Evolutionary conservation across 2,888 invertebrate genomes (phyloP), one percentile per base, ranked within the genome.

Genomic region (Ethmia dodecea): DNA sequence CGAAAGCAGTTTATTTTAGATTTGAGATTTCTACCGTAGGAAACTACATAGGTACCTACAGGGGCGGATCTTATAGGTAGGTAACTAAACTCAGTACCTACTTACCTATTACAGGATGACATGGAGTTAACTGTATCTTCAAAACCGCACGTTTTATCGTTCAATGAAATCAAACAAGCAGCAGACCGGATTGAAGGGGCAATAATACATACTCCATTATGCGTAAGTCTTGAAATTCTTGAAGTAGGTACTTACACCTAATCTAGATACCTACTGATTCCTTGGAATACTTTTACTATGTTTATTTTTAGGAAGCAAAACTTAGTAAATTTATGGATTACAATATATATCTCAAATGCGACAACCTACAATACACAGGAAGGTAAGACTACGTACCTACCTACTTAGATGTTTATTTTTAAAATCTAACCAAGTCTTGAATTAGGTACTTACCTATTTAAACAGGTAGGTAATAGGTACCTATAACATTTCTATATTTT

Each of bases 291-390:
- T 27, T 16, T 27, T 11, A 5, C 3, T 16, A 22, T 6, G 1
- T n/a, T 12, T 3, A n/a, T n/a, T 74, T 71, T 37, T 64, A 84
- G 84, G 84, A 84, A 62, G 77, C 84, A n/a, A 84, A 84, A 53
- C 42, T 80, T 13, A 75, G 79, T 46, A 83, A 79, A 64, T 70
- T 58, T 36, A 92, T 94, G 90, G 92, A 95, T 47, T 84, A 84
- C 41, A 61, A 79, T 36, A 79, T 96, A 31, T 96, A 89, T 70
- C 87, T 95, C 57, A 96, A 96, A 78, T 94, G 95, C 70, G 96
- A 96, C 67, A 95, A 93, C 67, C 83, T 94, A 18, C 95, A 95
- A 70, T 91, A 89, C 46, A 95, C 95, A 13, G 96, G 95, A 57
- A 95, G 93, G 92, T 92, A 74, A 61, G 8, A 3, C 13, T 16